These are phyloP conservation scores for Clivina fossor DNA, from an alignment of 2,888 invertebrate genomes.

Conservation along the genomic window DNA sequence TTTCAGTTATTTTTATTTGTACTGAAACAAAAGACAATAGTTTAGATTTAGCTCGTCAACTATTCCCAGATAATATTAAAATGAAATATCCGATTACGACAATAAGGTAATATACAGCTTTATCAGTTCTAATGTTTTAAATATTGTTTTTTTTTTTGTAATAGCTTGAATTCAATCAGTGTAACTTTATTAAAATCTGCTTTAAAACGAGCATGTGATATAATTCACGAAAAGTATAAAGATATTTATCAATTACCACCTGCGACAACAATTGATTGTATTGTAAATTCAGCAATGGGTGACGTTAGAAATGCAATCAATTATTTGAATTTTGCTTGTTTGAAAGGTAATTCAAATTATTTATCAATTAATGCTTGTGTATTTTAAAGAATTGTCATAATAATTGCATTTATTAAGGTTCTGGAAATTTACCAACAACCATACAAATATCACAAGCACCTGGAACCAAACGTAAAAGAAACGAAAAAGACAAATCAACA, in stretches of 20 bases:
- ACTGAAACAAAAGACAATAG: constrained; percentile 67
- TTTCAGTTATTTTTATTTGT: constrained; percentile 70
- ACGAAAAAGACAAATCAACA: constrained; percentile 48
- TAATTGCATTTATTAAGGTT: constrained; percentile 38
- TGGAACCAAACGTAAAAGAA: constrained; percentile 51
- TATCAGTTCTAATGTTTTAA: constrained; percentile 6
- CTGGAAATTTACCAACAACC: constrained; percentile 40
- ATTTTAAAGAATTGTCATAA: constrained; percentile 4
- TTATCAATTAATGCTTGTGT: too few species aligned
- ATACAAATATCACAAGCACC: constrained; percentile 26
- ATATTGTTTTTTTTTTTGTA: constrained; percentile 37
- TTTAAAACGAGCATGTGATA: constrained; percentile 63
- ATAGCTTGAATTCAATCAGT: constrained; percentile 71
- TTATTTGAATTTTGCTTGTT: constrained; percentile 78
- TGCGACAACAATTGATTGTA: constrained; percentile 64
- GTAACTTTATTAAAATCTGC: constrained; percentile 48
- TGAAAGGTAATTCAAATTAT: constrained; percentile 64
- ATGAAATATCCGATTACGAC: constrained; percentile 65
- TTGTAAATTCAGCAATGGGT: constrained; percentile 71
- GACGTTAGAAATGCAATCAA: constrained; percentile 82
- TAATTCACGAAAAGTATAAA: constrained; percentile 59
- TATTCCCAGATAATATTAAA: constrained; percentile 66
- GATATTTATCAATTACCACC: constrained; percentile 60
- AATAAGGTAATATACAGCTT: constrained; percentile 61
- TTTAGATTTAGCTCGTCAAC: constrained; percentile 60